phyloP scores from a whole-genome alignment of 2,888 invertebrate species.

The Scrobipalpa atriplicella region DNA sequence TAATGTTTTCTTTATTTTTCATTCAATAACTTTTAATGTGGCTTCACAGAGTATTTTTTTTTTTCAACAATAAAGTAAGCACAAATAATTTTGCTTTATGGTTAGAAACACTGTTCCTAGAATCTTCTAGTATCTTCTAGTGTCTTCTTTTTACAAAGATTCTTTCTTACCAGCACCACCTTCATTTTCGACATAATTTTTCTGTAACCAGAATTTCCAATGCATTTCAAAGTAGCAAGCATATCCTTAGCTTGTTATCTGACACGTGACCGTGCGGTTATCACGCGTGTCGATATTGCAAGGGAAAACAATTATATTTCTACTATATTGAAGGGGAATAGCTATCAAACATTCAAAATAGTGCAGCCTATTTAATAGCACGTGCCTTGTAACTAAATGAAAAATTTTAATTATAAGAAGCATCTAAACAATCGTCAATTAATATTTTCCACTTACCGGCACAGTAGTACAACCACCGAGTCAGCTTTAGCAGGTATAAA shows the following conservation, averaged over 20 bases:
- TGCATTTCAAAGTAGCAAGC: neutral
- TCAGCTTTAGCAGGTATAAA: conserved; percentile 99
- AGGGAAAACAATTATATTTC: neutral
- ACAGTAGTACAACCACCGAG: conserved; percentile 97
- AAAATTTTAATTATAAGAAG: too few relatives aligned
- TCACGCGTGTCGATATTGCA: neutral
- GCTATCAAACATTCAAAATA: too few relatives aligned
- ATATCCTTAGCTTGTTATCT: neutral
- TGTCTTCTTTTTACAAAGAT: too few relatives aligned
- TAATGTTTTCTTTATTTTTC: too few relatives aligned
- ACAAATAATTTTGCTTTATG: too few relatives aligned
- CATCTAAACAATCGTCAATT: neutral
- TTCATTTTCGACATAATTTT: neutral
- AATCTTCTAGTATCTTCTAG: too few relatives aligned
- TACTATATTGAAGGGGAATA: too few relatives aligned
- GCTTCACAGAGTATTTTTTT: too few relatives aligned
- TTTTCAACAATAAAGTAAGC: too few relatives aligned
- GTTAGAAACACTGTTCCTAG: too few relatives aligned
- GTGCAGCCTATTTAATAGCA: too few relatives aligned
- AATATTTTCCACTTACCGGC: conserved; percentile 82
- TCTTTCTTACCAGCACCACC: neutral
- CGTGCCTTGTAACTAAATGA: neutral
- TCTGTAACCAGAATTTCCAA: neutral
- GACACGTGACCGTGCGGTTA: neutral
- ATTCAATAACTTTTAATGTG: too few relatives aligned